Percentiles rank a stretch among this genome's conserved stretches.
phyloP scores from a whole-genome alignment of 2,797 vertebrate genomes.

The Gorsachius magnificus region DNA sequence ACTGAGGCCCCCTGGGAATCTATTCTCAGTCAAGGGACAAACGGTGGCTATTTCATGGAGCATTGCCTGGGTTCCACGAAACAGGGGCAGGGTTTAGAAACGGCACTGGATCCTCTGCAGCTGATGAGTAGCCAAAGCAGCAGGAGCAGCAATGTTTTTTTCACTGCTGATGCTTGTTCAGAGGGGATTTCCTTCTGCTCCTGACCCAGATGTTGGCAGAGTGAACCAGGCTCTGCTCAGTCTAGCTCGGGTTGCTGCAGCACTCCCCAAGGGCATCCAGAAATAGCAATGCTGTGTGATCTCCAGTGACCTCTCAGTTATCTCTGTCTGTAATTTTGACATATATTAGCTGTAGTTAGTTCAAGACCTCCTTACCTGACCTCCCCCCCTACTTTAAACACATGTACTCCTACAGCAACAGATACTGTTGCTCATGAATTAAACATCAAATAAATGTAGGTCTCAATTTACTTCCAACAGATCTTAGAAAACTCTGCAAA shows the following conservation, averaged over 20 bases:
- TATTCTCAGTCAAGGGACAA: not conserved
- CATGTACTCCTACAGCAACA: not conserved
- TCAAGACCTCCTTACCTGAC: not conserved
- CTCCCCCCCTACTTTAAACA: not conserved
- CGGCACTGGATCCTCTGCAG: fast-evolving
- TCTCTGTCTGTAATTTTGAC: constrained; percentile 17
- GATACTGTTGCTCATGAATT: not conserved
- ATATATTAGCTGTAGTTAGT: not conserved
- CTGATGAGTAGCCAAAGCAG: not conserved
- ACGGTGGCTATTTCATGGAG: not conserved
- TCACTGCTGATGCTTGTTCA: not conserved
- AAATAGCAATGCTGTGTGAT: constrained; percentile 15
- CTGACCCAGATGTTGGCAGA: constrained; percentile 10
- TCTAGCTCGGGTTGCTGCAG: not conserved
- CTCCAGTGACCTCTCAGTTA: not conserved
- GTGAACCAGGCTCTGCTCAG: not conserved
- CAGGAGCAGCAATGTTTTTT: not conserved
- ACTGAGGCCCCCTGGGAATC: not conserved
- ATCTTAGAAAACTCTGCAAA: not conserved
- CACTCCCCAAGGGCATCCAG: not conserved
- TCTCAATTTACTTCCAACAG: not conserved
- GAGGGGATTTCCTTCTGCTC: constrained; percentile 14
- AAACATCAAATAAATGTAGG: not conserved
- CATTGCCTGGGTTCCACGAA: not conserved
- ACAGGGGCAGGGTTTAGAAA: not conserved